A percentile compares a stretch with the other conserved stretches of the same genome.
Evolutionary conservation across 2,888 invertebrate species (phyloP).

Genomic region (Lepidochrysops patricia): DNA sequence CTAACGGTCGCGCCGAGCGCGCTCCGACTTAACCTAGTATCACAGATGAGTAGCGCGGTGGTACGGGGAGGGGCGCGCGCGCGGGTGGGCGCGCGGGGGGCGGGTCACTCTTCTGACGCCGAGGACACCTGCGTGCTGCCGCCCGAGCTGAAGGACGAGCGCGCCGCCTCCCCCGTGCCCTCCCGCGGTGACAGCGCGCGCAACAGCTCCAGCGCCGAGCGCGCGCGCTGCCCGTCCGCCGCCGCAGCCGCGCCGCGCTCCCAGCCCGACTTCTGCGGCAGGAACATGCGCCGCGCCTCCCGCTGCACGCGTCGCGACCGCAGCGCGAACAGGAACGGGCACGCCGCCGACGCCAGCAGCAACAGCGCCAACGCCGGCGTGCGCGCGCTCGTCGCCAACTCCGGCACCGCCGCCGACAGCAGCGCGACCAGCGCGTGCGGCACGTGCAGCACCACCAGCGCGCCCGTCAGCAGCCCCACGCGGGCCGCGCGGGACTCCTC

Average conservation of each 20-base stretch:
- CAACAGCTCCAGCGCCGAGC: slow-evolving; percentile 57
- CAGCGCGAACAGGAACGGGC: slow-evolving; percentile 85
- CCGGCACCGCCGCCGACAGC: slow-evolving; percentile 64
- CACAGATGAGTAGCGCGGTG: slow-evolving; percentile 74
- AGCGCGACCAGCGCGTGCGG: slow-evolving; percentile 72
- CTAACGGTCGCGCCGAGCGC: slow-evolving; percentile 70
- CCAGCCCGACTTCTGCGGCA: slow-evolving; percentile 50
- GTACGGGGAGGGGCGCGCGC: slow-evolving; percentile 61
- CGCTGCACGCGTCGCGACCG: slow-evolving; percentile 78
- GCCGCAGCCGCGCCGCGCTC: slow-evolving; percentile 70
- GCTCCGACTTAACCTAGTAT: slow-evolving; percentile 67
- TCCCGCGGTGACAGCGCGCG: slow-evolving; percentile 58
- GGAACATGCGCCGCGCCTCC: slow-evolving; percentile 54
- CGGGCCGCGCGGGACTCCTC: slow-evolving; percentile 93
- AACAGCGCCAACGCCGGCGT: slow-evolving; percentile 71
- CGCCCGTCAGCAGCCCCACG: slow-evolving; percentile 78
- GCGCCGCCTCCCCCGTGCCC: slow-evolving; percentile 39
- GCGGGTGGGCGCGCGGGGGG: slow-evolving; percentile 50
- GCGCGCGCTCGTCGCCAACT: slow-evolving; percentile 60
- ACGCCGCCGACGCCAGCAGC: slow-evolving; percentile 77
- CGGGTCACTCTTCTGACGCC: slow-evolving; percentile 74
- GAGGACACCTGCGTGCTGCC: slow-evolving; percentile 77
- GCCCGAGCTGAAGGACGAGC: slow-evolving; percentile 77
- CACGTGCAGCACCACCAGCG: slow-evolving; percentile 83
- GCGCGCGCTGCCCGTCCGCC: slow-evolving; percentile 66